Conservation (phyloP, 2,113 vertebrate genomes). For the Forbesichthys papilliferus region DNA sequence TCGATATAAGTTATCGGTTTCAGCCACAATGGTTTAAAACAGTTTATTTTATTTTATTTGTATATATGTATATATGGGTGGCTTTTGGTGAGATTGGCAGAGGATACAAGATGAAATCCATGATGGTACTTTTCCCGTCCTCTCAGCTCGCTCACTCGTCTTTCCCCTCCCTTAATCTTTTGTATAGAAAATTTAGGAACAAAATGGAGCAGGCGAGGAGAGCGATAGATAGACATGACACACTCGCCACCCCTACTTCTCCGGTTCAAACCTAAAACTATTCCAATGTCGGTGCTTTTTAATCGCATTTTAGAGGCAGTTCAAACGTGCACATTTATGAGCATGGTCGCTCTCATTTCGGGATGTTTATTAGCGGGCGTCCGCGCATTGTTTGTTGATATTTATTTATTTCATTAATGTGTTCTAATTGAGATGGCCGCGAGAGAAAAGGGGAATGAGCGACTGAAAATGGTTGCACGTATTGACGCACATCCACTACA, state of each 20-base stretch:
- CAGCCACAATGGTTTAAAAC: constrained; percentile 4
- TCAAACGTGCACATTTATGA: constrained; percentile 24
- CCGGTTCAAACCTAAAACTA: constrained; percentile 36
- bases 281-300: constrained; percentile 31
- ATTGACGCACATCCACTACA: constrained; percentile 77
- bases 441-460: constrained; percentile 75
- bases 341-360: constrained; percentile 40
- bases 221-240: constrained; percentile 72
- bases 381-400: constrained; percentile 71
- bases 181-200: constrained; percentile 81
- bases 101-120: constrained; percentile 77
- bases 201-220: constrained; percentile 73
- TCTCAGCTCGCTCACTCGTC: constrained; percentile 69
- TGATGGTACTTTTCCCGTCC: constrained; percentile 75
- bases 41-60: constrained; percentile 19
- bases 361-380: constrained; percentile 49
- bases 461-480: constrained; percentile 81
- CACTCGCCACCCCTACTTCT: constrained; percentile 63
- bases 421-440: constrained; percentile 83
- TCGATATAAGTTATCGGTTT: constrained; percentile 45
- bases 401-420: constrained; percentile 81
- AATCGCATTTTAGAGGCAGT: constrained; percentile 22
- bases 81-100: constrained; percentile 67
- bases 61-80: constrained; percentile 33
- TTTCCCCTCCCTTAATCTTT: constrained; percentile 79